phyloP scores from a whole-genome alignment of 2,888 invertebrate species.

The Nephrotoma flavescens region DNA sequence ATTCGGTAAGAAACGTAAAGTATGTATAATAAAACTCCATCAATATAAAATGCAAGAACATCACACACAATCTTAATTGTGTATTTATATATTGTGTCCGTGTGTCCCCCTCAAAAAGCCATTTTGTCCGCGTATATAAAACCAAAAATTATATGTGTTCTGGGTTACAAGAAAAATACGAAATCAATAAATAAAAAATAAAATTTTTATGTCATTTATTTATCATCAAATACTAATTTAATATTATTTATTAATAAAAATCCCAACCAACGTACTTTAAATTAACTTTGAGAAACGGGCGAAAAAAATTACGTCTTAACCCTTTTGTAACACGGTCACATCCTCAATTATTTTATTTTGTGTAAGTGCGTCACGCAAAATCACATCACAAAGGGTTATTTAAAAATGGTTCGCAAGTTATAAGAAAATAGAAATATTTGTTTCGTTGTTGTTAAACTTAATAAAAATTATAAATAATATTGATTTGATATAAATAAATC shows the following conservation, averaged over 20 bases:
- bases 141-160: not conserved
- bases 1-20: not conserved
- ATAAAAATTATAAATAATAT: not conserved
- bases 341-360: not conserved
- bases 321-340: not conserved
- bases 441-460: not conserved
- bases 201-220: slow-evolving; percentile 1
- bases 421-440: not conserved
- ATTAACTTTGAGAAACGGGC: not conserved
- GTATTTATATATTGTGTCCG: not conserved
- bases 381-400: not conserved
- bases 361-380: not conserved
- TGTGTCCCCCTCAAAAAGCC: not conserved
- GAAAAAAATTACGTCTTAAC: not conserved
- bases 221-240: slow-evolving; percentile 4
- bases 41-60: not conserved
- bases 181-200: not conserved
- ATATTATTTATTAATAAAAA: not conserved
- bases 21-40: not conserved
- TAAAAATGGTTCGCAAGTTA: not conserved
- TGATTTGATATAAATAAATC: not conserved
- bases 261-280: not conserved
- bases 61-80: not conserved
- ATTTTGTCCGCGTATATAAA: not conserved
- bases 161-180: not conserved